phyloP scores from a whole-genome alignment of 2,113 vertebrate genomes.

The Sturnus vulgaris region DNA sequence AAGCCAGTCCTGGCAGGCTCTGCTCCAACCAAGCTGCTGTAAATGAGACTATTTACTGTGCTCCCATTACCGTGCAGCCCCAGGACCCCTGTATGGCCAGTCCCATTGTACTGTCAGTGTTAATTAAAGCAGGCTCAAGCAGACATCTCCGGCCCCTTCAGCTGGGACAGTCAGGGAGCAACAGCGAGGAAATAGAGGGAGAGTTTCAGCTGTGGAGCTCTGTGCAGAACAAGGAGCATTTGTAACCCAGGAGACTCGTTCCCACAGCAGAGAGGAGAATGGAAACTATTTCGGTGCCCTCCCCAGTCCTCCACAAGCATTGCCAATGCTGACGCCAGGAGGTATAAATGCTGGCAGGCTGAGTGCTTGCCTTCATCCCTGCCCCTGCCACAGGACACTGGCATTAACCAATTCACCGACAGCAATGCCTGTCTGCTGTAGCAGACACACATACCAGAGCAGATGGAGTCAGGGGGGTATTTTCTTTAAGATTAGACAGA shows the following conservation, averaged over 20 bases:
- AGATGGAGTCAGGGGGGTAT: neutral
- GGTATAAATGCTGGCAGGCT: slow-evolving; percentile 37
- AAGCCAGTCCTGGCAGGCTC: neutral
- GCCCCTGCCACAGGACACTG: neutral
- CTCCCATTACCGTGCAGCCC: neutral
- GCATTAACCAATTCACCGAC: slow-evolving; percentile 5
- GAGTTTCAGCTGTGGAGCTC: slow-evolving; percentile 8
- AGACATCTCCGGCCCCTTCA: neutral
- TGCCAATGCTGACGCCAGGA: slow-evolving; percentile 45
- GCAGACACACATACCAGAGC: neutral
- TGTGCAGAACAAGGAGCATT: slow-evolving; percentile 48
- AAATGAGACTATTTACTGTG: slow-evolving; percentile 3
- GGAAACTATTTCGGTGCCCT: slow-evolving; percentile 54
- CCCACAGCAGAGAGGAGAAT: slow-evolving; percentile 58
- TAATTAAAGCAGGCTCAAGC: slow-evolving; percentile 28
- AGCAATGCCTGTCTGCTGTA: neutral
- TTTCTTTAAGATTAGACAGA: neutral
- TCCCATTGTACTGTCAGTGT: neutral
- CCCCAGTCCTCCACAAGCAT: neutral
- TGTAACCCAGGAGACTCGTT: slow-evolving; percentile 53
- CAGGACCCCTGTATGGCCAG: neutral
- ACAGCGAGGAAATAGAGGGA: neutral
- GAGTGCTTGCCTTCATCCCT: neutral
- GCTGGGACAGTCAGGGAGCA: neutral
- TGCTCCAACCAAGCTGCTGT: neutral